Conservation (phyloP, 2,113 vertebrate species). For the Anolis carolinensis region DNA sequence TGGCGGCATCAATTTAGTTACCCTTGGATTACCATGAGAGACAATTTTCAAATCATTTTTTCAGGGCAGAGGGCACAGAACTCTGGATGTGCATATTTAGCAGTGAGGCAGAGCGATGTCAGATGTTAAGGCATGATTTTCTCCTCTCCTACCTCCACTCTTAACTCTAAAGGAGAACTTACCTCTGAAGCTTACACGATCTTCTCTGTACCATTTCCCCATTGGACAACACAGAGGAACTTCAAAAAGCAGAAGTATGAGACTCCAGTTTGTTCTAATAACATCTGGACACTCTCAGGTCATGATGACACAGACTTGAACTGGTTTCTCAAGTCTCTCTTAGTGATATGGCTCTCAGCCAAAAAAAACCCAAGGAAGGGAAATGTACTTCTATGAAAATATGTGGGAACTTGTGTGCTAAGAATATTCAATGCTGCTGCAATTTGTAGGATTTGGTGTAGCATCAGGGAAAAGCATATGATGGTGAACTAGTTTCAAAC, state of each 20-base stretch:
- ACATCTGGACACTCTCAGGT: background rate
- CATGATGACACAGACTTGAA: background rate
- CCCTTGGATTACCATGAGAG: background rate
- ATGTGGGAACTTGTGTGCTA: background rate
- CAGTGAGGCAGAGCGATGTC: background rate
- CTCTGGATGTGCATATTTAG: background rate
- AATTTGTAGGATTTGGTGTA: background rate
- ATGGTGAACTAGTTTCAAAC: background rate
- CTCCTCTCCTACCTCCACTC: background rate
- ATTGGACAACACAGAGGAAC: background rate
- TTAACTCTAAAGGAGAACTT: background rate
- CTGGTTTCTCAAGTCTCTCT: background rate
- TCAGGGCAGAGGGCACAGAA: background rate
- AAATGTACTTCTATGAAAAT: background rate
- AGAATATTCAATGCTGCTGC: background rate
- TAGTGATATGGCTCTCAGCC: background rate
- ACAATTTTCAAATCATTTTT: background rate
- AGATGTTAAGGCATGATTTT: background rate
- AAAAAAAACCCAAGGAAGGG: background rate
- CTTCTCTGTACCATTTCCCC: background rate
- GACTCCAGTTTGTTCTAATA: background rate
- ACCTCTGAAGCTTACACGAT: background rate
- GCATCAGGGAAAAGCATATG: background rate
- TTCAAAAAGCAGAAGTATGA: background rate
- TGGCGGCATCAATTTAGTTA: background rate